Base-by-base conservation (phyloP, 1,140 invertebrate genomes). In the Apis florea region DNA sequence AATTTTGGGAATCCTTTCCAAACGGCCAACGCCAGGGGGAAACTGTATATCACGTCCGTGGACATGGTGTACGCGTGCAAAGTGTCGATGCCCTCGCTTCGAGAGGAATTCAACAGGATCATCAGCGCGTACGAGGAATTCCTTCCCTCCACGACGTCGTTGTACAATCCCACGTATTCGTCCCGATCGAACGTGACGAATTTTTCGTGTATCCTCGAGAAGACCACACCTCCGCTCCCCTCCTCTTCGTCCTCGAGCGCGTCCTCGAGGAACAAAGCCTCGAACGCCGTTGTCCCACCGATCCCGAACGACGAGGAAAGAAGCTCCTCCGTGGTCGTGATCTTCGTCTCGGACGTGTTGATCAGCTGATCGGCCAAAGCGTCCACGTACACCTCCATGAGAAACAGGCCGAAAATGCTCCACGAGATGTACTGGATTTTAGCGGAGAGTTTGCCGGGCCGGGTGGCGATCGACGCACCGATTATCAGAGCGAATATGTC, bases 331-430 rank as follows among this genome's bases (percentile, higher is more conserved):
- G 86, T 88, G 1, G 89, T 86, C 10, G 84, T 73, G 31, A 92
- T 84, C 24, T 87, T 86, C 12, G 66, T 6, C 31, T 87, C 83
- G 1, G 90, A 85, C 0, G 79, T 85, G 13, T 89, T 89, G n/a
- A 92, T 86, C 47, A 93, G 79, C 56, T 91, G 88, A 24, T 91
- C 90, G 0, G 92, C 89, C 49, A 93, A 72, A 0, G 92, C 90
- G 15, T 91, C 92, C 5, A 93, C 76, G 72, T 93, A 93, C 54
- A 89, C 85, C 59, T 93, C 92, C 21, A 87, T 83, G 0, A 93
- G 66, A n/a, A 93, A 86, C 51, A 90, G 90, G 5, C 92, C 90
- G 40, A 91, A 93, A 0, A 93, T 31, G 1, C 86, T 76, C 91
- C 92, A 93, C 15, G 91, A 88, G 21, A 93, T 79, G 26, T 90